Conservation (phyloP, 1,140 invertebrate species). For the Drosophila leontia region DNA sequence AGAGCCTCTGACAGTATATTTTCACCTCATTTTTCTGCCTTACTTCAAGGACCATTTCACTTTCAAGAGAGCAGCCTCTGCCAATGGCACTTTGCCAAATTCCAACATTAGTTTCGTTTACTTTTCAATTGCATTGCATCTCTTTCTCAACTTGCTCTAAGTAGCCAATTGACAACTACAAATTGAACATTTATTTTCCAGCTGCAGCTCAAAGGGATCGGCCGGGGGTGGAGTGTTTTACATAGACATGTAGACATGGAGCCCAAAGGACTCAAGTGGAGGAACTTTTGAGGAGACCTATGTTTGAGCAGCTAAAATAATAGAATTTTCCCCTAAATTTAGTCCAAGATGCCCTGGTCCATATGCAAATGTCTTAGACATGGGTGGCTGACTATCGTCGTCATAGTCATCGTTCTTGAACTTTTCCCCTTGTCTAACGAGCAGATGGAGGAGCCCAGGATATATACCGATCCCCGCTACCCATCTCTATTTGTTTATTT, state of each 20-base stretch:
- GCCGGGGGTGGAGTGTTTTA: constrained; percentile 46
- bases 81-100: constrained; percentile 47
- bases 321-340: constrained; percentile 81
- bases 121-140: constrained; percentile 43
- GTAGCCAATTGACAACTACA: constrained; percentile 62
- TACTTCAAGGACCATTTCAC: constrained; percentile 9
- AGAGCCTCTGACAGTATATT: background rate
- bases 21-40: background rate
- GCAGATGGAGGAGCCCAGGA: background rate
- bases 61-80: constrained; percentile 7
- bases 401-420: constrained; percentile 43
- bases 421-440: constrained; percentile 26
- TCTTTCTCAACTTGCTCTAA: constrained; percentile 27
- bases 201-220: constrained; percentile 33
- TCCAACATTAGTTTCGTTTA: constrained; percentile 50
- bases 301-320: constrained; percentile 70
- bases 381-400: constrained; percentile 23
- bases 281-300: constrained; percentile 36
- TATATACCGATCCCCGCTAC: constrained; percentile 12
- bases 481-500: constrained; percentile 63
- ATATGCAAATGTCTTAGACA: constrained; percentile 56
- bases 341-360: constrained; percentile 45
- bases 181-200: constrained; percentile 63
- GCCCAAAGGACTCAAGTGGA: constrained; percentile 35
- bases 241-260: constrained; percentile 25